phyloP scores from a whole-genome alignment of 2,113 vertebrate species.

The Sialia sialis region DNA sequence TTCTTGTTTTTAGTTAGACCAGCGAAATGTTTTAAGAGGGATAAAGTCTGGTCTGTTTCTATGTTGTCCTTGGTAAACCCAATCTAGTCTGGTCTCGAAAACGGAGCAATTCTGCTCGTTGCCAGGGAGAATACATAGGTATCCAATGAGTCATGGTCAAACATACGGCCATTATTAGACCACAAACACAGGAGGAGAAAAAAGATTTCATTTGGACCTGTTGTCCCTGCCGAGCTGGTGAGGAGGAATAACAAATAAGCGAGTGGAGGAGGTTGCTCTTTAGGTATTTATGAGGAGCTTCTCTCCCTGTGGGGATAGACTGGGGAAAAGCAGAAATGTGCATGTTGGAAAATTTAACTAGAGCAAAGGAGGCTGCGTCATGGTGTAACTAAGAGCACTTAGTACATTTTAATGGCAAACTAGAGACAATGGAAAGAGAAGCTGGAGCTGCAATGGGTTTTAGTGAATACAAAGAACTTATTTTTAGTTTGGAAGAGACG shows the following conservation, averaged over 20 bases:
- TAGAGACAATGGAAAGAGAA: neutral
- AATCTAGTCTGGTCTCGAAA: constrained; percentile 64
- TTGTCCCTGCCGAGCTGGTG: constrained; percentile 49
- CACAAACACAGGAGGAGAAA: constrained; percentile 63
- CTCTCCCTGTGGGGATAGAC: constrained; percentile 54
- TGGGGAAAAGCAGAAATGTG: constrained; percentile 32
- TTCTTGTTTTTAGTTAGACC: constrained; percentile 17
- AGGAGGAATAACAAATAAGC: constrained; percentile 61
- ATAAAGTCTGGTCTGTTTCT: constrained; percentile 60
- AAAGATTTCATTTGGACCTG: constrained; percentile 64
- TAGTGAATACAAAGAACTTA: neutral
- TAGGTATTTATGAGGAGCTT: constrained; percentile 66
- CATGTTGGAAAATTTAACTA: constrained; percentile 39
- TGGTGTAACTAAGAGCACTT: constrained; percentile 11
- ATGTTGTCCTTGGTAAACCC: constrained; percentile 62
- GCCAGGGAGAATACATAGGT: constrained; percentile 68
- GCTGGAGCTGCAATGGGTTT: neutral
- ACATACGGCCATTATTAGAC: constrained; percentile 64
- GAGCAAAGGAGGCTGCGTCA: neutral
- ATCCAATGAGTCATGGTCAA: constrained; percentile 69
- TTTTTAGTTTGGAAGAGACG: constrained; percentile 14
- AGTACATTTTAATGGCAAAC: neutral
- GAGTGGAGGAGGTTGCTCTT: constrained; percentile 53
- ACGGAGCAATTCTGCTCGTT: constrained; percentile 57
- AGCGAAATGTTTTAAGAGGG: constrained; percentile 1